Evolutionary conservation across 2,888 invertebrate genomes (phyloP).

Genomic region (Agriotes lineatus): DNA sequence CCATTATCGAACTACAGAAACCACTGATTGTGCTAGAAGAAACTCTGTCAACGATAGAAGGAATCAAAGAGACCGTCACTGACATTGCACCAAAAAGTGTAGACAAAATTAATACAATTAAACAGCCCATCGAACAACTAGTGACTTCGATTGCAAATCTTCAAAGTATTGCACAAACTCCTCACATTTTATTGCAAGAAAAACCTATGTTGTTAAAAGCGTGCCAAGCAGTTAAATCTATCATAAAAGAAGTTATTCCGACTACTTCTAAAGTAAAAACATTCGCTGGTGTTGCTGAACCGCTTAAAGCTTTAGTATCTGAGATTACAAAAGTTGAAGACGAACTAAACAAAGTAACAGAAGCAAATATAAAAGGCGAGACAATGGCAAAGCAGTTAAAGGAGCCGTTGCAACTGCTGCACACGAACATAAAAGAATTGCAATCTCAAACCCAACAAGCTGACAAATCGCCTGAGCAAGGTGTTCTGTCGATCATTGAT

Average conservation of each 20-base stretch:
- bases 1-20: not conserved
- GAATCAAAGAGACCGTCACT: not conserved
- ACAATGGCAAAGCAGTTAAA: constrained; percentile 19
- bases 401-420: constrained; percentile 24
- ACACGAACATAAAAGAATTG: constrained; percentile 24
- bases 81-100: not conserved
- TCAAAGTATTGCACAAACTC: not conserved
- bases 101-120: not conserved
- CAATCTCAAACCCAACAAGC: not conserved
- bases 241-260: no score
- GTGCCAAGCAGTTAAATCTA: no score
- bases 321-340: not conserved
- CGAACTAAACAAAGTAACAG: not conserved
- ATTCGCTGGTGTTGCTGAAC: not conserved
- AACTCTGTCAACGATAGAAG: not conserved
- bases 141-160: not conserved
- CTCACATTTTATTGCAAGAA: not conserved
- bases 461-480: no score
- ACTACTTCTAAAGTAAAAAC: not conserved
- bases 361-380: no score
- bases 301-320: not conserved
- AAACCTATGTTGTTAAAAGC: no score
- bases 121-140: not conserved
- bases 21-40: not conserved
- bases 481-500: no score